These are phyloP conservation scores for Rhagoletis pomonella DNA, from an alignment of 1,140 invertebrate genomes.

Conservation along the genomic window DNA sequence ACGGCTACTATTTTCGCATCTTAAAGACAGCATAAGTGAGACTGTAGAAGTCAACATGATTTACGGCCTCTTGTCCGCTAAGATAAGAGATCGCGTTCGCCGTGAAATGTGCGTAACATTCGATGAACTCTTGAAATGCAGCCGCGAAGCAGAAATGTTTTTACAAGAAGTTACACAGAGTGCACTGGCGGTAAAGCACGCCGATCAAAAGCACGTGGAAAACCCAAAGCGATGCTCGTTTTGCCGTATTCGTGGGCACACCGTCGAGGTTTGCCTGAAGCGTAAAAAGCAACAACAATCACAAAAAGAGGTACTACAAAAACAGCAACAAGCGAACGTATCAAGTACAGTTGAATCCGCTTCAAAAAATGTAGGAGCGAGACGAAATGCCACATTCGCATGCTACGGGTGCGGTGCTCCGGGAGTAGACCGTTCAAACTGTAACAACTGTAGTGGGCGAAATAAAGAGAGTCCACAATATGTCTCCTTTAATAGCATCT, in stretches of 20 bases:
- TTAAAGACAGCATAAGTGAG: not conserved
- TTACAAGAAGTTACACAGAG: not conserved
- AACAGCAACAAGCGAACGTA: no score
- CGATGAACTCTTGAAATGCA: not conserved
- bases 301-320: no score
- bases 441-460: not conserved
- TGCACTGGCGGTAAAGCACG: no score
- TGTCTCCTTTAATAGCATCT: no score
- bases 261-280: no score
- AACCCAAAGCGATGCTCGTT: no score
- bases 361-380: not conserved
- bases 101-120: not conserved
- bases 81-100: not conserved
- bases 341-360: no score
- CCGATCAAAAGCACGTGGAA: no score
- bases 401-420: conserved; percentile 1
- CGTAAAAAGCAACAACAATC: no score
- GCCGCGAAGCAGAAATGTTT: conserved; percentile 46
- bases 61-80: not conserved
- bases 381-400: not conserved
- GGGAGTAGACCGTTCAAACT: conserved; percentile 21
- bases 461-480: no score
- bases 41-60: conserved; percentile 41
- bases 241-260: no score
- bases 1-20: no score